A percentile compares a stretch with the other conserved stretches of the same genome.
Conservation (phyloP, 2,888 invertebrate species). For the Rugalucina vietnamica region DNA sequence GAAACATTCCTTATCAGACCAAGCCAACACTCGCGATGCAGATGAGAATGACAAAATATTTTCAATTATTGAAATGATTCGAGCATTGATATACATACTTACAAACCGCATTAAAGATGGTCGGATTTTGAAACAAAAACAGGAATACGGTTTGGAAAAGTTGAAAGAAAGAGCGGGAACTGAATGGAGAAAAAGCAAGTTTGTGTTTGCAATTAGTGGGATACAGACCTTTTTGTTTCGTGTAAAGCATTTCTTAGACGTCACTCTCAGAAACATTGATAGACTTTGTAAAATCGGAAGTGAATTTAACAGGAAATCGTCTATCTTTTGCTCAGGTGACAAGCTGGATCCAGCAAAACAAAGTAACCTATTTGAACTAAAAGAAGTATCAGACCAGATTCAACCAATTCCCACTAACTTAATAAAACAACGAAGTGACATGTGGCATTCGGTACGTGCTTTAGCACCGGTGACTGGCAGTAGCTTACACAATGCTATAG, state of each 20-base stretch:
- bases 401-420: neutral
- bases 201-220: conserved; percentile 34
- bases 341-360: neutral
- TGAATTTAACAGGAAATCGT: neutral
- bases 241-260: conserved; percentile 7
- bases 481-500: neutral
- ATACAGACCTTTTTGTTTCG: conserved; percentile 28
- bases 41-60: neutral
- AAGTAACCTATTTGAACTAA: neutral
- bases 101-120: conserved; percentile 20
- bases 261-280: neutral
- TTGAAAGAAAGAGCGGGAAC: conserved; percentile 29
- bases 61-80: neutral
- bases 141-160: conserved; percentile 35
- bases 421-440: neutral
- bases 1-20: neutral
- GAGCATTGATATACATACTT: neutral
- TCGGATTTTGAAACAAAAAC: conserved; percentile 6
- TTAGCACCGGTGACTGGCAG: neutral
- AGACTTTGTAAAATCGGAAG: neutral
- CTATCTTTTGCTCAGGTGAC: neutral
- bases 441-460: neutral
- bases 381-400: neutral
- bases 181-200: conserved; percentile 22
- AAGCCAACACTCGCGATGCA: neutral